Base-by-base conservation (phyloP, 2,888 invertebrate species). In the Amiota communis region DNA sequence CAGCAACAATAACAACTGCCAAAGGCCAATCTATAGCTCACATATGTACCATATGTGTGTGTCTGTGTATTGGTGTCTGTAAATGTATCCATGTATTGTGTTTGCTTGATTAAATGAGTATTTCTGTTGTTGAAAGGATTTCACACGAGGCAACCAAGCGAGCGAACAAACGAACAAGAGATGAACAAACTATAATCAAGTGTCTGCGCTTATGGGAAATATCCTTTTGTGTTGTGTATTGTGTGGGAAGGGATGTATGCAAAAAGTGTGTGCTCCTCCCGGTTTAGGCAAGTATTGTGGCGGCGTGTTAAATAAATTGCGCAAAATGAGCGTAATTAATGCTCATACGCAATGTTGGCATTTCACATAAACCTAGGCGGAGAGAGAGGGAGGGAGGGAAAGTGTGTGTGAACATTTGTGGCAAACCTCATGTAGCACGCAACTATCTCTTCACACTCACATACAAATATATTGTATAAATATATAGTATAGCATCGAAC, bases 321-420 rank as follows among this genome's bases (percentile, higher is more conserved):
- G 72, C 76, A 77, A 80, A 85, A 78, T 82, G 80, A 77, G 73
- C 78, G 79, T 82, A 85, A 85, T 83, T 83, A 82, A 85, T 85
- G 80, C 74, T 74, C 77, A 61, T 61, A 61, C 61, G 61, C 61
- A 61, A 17, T 20, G n/a, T 59, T 59, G 59, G 59, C 20, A 59
- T 20, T 23, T 11, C 1, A 6, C 3, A 59, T 74, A 72, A 73
- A 36, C 36, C 23, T 3, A 23, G 3, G 12, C 8, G 6, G 59
- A 10, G 17, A 17, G 13, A 46, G 13, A 12, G 46, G 0, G 78
- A 84, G 83, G 79, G 81, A 36, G 46, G 65, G 9, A 17, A 57
- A 20, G 57, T 72, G 63, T 78, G 49, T 70, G 64, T 9, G 59
- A 59, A 73, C 78, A 76, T 80, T 80, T 81, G 82, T 76, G 82